Evolutionary conservation across 1,140 invertebrate species (phyloP).

Genomic region (Cydia strobilella): DNA sequence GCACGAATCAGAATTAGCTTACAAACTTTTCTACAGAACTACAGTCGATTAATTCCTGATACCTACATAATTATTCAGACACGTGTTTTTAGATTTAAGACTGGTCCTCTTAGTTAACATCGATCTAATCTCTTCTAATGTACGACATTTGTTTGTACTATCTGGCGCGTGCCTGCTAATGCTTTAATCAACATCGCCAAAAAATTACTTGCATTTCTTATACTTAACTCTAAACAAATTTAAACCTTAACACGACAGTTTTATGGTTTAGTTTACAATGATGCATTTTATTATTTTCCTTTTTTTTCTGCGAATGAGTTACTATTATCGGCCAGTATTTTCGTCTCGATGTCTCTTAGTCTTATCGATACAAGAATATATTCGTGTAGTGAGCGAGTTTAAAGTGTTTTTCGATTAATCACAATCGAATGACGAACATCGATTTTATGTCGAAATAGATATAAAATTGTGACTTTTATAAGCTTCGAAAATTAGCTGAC

Average conservation of each 20-base stretch:
- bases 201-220: conserved; percentile 55
- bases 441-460: conserved; percentile 45
- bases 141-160: conserved; percentile 74
- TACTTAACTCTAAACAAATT: conserved; percentile 31
- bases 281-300: conserved; percentile 28
- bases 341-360: conserved; percentile 58
- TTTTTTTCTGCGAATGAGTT: conserved; percentile 44
- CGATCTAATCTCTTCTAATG: conserved; percentile 12
- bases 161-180: conserved; percentile 75
- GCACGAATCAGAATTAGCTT: background rate
- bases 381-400: conserved; percentile 62
- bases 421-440: conserved; percentile 53
- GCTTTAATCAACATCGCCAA: conserved; percentile 63
- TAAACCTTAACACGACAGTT: conserved; percentile 29
- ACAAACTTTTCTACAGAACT: background rate
- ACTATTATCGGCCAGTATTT: conserved; percentile 69
- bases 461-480: background rate
- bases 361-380: conserved; percentile 72
- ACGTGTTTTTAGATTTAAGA: conserved; percentile 9
- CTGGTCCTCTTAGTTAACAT: conserved; percentile 5
- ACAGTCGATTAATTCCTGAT: background rate
- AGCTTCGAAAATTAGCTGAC: background rate
- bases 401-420: conserved; percentile 69
- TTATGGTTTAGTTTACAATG: conserved; percentile 43
- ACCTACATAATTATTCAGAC: conserved; percentile 1